A percentile compares a stretch with the other conserved stretches of the same genome.
phyloP scores from a whole-genome alignment of 2,888 invertebrate genomes.

The Hydropsyche betteni region DNA sequence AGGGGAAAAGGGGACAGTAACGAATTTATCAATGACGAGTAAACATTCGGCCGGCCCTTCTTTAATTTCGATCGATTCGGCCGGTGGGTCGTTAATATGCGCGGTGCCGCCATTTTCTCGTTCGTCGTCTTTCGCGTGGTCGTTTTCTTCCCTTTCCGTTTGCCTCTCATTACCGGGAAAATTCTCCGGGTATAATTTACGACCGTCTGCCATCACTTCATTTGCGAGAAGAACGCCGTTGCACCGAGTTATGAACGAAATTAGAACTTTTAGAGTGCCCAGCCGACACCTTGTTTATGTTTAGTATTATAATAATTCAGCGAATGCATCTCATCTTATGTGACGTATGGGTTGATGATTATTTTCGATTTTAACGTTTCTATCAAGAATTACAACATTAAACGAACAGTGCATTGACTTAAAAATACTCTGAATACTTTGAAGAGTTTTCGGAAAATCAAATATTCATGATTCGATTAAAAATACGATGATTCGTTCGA shows the following conservation, averaged over 20 bases:
- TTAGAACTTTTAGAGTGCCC: conserved; percentile 29
- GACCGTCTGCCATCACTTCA: conserved; percentile 31
- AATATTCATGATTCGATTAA: conserved; percentile 52
- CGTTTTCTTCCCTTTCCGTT: conserved; percentile 26
- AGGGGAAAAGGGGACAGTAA: no score
- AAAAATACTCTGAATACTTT: background rate
- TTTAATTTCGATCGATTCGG: no score
- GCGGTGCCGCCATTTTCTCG: conserved; percentile 9
- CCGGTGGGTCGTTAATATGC: background rate
- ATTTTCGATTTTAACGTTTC: no score
- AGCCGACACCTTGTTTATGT: conserved; percentile 24
- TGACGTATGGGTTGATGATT: no score
- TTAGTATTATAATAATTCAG: conserved; percentile 5
- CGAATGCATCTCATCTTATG: background rate
- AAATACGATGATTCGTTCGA: conserved; percentile 40
- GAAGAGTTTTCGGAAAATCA: conserved; percentile 43
- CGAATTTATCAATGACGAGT: no score
- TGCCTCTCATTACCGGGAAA: conserved; percentile 27
- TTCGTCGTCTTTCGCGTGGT: background rate
- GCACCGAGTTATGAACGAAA: conserved; percentile 28
- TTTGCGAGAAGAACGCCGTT: conserved; percentile 19
- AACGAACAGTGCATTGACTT: no score
- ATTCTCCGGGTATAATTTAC: conserved; percentile 30
- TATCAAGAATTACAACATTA: no score
- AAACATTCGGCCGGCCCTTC: no score